phyloP scores from a whole-genome alignment of 2,888 invertebrate genomes.

The Timema cristinae region DNA sequence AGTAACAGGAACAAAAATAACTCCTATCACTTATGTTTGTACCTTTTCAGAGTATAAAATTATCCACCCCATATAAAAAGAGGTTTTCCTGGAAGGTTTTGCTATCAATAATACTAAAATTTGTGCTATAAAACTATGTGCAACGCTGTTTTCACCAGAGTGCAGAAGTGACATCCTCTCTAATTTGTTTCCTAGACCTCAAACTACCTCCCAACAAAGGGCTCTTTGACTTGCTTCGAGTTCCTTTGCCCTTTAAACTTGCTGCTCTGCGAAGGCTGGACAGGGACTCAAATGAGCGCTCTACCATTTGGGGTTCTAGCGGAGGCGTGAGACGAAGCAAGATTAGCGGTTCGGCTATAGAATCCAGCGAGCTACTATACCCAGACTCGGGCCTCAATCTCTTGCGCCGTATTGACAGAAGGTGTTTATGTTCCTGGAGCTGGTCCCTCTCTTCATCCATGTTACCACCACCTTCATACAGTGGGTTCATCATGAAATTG shows the following conservation, averaged over 20 bases:
- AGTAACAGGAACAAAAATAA: no score
- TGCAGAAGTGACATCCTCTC: not conserved
- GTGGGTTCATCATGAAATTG: slow-evolving; percentile 54
- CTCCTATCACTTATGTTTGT: no score
- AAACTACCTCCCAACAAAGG: slow-evolving; percentile 53
- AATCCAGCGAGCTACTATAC: slow-evolving; percentile 32
- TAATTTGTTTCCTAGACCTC: slow-evolving; percentile 37
- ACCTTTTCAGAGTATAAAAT: no score
- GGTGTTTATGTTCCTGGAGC: not conserved
- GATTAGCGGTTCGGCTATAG: slow-evolving; percentile 12
- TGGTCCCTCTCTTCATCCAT: no score
- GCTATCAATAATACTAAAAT: no score
- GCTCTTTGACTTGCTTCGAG: slow-evolving; percentile 46
- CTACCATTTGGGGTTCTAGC: slow-evolving; percentile 53
- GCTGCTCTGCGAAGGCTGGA: slow-evolving; percentile 49
- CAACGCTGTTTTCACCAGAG: slow-evolving; percentile 8
- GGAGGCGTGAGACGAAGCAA: slow-evolving; percentile 44
- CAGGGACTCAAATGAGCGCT: slow-evolving; percentile 53
- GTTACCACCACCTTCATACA: slow-evolving; percentile 35
- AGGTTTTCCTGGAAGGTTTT: no score
- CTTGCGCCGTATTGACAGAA: not conserved
- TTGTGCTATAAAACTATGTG: no score
- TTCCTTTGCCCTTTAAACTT: slow-evolving; percentile 47
- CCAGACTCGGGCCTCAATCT: slow-evolving; percentile 31
- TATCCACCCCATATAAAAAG: no score